A percentile compares a stretch with the other conserved stretches of the same genome.
Conservation (phyloP, 1,140 invertebrate genomes). For the Chrysoperla carnea region DNA sequence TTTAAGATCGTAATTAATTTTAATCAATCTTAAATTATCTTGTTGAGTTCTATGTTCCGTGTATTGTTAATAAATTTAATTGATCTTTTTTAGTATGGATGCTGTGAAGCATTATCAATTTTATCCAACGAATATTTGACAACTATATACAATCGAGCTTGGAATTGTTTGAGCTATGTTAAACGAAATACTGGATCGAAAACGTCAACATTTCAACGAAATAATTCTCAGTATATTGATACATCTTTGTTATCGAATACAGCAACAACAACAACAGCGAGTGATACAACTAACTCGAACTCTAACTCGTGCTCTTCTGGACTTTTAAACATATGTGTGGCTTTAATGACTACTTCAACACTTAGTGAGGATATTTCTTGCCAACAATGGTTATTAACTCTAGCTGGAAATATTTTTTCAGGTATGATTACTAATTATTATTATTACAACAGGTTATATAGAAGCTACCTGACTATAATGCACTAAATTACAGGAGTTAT, state of each 20-base stretch:
- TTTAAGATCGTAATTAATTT: too few species aligned
- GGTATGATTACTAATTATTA: too few species aligned
- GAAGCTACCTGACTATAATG: too few species aligned
- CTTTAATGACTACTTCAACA: conserved; percentile 34
- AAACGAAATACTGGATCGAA: background rate
- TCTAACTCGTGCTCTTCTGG: conserved; percentile 6
- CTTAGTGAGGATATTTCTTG: conserved; percentile 41
- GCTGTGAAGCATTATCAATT: conserved; percentile 24
- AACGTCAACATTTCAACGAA: conserved; percentile 4
- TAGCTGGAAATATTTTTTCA: conserved; percentile 45
- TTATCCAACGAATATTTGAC: conserved; percentile 24
- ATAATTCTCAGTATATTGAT: conserved; percentile 1
- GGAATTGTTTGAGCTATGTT: conserved; percentile 19
- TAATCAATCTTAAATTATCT: too few species aligned
- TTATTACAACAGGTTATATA: too few species aligned
- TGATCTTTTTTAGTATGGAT: conserved; percentile 31
- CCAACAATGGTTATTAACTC: conserved; percentile 38
- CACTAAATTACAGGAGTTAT: too few species aligned
- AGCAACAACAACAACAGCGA: too few species aligned
- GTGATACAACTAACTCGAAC: background rate
- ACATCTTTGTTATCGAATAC: background rate
- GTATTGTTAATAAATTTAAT: too few species aligned
- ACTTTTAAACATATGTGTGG: conserved; percentile 22
- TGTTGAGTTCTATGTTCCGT: too few species aligned
- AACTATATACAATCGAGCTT: conserved; percentile 23